Base-by-base conservation (phyloP, 1,140 invertebrate species). In the Zaprionus camerounensis region DNA sequence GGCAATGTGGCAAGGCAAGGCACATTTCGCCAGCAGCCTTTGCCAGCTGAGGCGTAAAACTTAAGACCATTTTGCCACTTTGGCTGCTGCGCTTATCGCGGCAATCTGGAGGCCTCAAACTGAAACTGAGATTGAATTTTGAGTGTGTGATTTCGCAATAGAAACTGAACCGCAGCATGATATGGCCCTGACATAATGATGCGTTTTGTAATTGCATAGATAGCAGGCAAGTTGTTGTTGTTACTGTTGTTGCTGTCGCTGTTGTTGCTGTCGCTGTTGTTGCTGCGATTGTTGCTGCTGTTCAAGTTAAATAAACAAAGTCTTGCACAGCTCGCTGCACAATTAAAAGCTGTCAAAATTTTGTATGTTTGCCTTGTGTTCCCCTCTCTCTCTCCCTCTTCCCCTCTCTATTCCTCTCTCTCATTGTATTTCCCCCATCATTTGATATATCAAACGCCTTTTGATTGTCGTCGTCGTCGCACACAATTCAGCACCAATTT, bases 341-440 rank as follows among this genome's bases (percentile, higher is more conserved):
- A 88, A 85, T 88, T 88, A 88, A 85, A 88, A 85, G 78, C 84
- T 88, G 85, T 88, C 85, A 88, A 88, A 88, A 81, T 90, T 81
- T 13, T 74, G 71, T 53, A 72, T n/a, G 38, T 81, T 77, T 41
- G 57, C 41, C 11, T 62, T 44, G 46, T 17, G 46, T 31, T 20
- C 31, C 31, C 31, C 9, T 34, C 31, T 6, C 26, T 0, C 26
- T 6, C 26, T 7, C 6, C 6, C 6, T 7, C 26, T 1, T 0
- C 1, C 2, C 2, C 0, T n/a, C 38, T 56, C 74, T 41, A 1
- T 78, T 70, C 24, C 51, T 34, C 11, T 61, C 26, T 20, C 49
- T 51, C 71, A 69, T 78, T 82, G 81, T 80, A 66, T 83, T 81
- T 83, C 72, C 84, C 84, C 63, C 82, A 84, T 81, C 72, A 84